These are phyloP conservation scores for Cossypha heuglini DNA, from an alignment of 2,797 vertebrate genomes.

Conservation along the genomic window DNA sequence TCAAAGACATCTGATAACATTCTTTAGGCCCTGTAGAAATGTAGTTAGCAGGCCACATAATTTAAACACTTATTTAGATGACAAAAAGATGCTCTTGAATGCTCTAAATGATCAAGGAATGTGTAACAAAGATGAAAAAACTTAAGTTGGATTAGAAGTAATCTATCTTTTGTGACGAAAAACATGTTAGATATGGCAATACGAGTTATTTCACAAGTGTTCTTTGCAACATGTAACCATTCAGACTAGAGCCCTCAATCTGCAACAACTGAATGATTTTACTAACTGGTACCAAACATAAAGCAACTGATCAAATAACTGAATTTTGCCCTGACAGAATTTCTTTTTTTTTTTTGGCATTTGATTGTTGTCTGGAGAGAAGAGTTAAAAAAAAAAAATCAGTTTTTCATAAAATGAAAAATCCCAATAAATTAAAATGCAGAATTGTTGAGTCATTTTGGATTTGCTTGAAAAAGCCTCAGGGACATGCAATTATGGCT, in stretches of 20 bases:
- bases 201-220: neutral
- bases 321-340: neutral
- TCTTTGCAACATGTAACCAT: neutral
- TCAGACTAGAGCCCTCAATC: neutral
- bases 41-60: neutral
- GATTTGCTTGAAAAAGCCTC: neutral
- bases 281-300: neutral
- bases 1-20: neutral
- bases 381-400: neutral
- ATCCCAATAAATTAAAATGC: neutral
- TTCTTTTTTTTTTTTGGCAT: neutral
- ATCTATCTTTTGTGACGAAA: neutral
- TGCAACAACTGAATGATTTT: neutral
- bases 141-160: neutral
- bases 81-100: neutral
- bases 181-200: neutral
- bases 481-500: fast-evolving
- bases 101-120: neutral
- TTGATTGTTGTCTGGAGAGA: neutral
- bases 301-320: neutral
- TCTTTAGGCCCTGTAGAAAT: neutral
- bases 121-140: neutral
- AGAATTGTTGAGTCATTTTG: neutral
- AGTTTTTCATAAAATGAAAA: neutral
- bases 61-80: neutral